Base-by-base conservation (phyloP, 2,113 vertebrate genomes). In the Megaleporinus macrocephalus region DNA sequence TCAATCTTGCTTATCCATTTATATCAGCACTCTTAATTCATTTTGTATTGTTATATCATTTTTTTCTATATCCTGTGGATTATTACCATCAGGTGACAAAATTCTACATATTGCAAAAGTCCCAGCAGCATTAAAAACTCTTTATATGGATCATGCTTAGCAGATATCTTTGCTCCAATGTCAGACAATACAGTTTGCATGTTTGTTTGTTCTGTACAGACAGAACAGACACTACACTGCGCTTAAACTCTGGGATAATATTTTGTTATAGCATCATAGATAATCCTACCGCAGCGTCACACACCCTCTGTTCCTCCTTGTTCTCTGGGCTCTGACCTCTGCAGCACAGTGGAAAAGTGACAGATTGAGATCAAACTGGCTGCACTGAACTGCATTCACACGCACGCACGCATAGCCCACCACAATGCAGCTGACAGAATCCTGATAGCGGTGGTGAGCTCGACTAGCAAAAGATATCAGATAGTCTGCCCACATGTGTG, bases 231-330 rank as follows among this genome's bases (percentile, higher is more conserved):
- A 44, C 33, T 41, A 41, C 24, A 69, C 29, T 22, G 16, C 16
- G 9, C 9, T 36, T 22, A 68, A 68, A 36, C 30, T 16, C 9
- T 30, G 4, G 65, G 29, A 36, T 69, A 41, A 69, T 69, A 69
- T 44, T n/a, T 70, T 22, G 22, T 41, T 1, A 68, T 30, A 70
- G 66, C 41, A 13, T 76, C 75, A 16, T 26, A 3, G 55, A 71
- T 78, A 77, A 71, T 69, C 81, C 62, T 41, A 22, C 66, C 53
- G 74, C 66, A 51, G 59, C 53, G 69, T 72, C 62, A 75, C 61
- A 74, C 0, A 24, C n/a, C 26, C 27, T 47, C 27, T 78, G 49
- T 62, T 66, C n/a, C 78, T 20, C 13, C 62, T n/a, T 63, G 65
- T 53, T 71, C 65, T 41, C 66, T 72, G 74, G 1, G 33, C 41